These are phyloP conservation scores for Petromus typicus DNA, from an alignment of 2,113 vertebrate genomes.

Conservation along the genomic window DNA sequence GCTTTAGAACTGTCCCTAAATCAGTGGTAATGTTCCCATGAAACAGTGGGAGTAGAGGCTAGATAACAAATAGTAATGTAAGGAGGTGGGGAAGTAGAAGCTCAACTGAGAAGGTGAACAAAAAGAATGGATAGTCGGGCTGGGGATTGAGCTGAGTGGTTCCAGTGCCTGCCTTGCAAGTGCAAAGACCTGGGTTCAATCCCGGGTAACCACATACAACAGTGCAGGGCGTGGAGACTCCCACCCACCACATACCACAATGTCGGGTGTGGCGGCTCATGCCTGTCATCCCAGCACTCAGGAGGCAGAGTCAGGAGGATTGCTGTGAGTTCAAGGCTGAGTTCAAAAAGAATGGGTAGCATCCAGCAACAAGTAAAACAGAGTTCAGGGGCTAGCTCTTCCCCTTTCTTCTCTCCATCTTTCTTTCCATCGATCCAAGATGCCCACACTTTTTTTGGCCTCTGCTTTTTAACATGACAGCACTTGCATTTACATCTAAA, in stretches of 20 bases:
- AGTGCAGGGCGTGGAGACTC: no score
- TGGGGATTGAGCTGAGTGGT: no score
- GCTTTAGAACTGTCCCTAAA: conserved; percentile 9
- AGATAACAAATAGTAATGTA: background rate
- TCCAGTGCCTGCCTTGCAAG: no score
- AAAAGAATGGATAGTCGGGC: background rate
- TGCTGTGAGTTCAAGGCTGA: no score
- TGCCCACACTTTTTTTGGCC: conserved; percentile 4
- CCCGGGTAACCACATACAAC: no score
- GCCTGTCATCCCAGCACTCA: no score
- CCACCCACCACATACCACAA: no score
- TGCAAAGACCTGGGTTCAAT: no score
- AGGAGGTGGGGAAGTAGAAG: conserved; percentile 3
- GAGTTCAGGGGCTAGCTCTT: background rate
- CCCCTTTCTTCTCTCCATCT: background rate
- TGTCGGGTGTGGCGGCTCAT: no score
- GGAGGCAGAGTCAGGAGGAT: no score
- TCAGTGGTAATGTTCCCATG: conserved; percentile 10
- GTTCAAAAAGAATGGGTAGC: background rate
- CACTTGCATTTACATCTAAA: background rate
- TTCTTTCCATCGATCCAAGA: background rate
- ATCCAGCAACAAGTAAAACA: background rate
- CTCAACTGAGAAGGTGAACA: background rate
- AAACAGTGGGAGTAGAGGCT: background rate
- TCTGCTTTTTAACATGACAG: conserved; percentile 51